A percentile compares a stretch with the other conserved stretches of the same genome.
Conservation (phyloP, 2,797 vertebrate species). For the Borostomias antarcticus region DNA sequence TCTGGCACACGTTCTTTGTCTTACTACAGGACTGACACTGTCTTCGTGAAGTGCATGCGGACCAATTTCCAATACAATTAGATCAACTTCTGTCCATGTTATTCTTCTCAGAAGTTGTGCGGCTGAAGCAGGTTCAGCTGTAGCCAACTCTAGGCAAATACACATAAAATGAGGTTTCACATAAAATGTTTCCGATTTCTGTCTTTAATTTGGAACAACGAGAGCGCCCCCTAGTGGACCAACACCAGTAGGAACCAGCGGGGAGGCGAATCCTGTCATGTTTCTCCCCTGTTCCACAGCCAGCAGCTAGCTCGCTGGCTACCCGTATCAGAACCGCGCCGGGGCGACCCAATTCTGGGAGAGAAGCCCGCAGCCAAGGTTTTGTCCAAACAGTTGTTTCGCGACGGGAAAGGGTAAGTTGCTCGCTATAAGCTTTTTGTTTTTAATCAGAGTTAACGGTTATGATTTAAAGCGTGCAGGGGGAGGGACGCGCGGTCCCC, state of each 20-base stretch:
- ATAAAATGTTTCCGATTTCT: no score
- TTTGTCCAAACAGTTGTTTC: not conserved
- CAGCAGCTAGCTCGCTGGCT: not conserved
- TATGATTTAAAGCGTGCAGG: not conserved
- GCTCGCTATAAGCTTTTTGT: not conserved
- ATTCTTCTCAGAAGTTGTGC: no score
- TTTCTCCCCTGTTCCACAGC: not conserved
- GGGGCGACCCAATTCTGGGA: not conserved
- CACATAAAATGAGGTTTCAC: no score
- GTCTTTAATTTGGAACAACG: no score
- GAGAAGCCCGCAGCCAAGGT: not conserved
- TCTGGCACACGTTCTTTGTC: no score
- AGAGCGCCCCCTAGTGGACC: not conserved
- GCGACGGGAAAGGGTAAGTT: not conserved
- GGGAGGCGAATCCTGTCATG: not conserved
- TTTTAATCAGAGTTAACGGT: not conserved
- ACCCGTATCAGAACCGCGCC: not conserved
- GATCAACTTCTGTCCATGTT: no score
- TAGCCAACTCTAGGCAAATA: no score
- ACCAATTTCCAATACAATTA: no score
- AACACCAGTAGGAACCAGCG: not conserved
- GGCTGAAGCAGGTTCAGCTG: no score
- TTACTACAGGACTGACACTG: no score
- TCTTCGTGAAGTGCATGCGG: no score
- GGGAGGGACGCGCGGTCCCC: not conserved